phyloP scores from a whole-genome alignment of 2,888 invertebrate species.

The Tenthredo amoena region DNA sequence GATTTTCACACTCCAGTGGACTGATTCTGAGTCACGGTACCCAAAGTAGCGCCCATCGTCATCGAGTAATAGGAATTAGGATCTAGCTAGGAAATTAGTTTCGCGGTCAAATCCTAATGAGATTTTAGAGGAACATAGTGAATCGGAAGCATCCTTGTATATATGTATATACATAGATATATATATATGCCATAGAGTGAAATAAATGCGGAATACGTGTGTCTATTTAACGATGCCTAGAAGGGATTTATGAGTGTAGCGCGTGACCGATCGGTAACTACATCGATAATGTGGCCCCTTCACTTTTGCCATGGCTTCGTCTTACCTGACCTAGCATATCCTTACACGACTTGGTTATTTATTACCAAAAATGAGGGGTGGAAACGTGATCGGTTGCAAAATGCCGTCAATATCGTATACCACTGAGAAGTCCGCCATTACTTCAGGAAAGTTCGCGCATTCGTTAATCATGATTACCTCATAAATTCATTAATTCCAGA shows the following conservation, averaged over 20 bases:
- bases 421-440: neutral
- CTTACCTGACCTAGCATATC: neutral
- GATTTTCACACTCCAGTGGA: neutral
- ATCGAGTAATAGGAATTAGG: neutral
- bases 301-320: conserved; percentile 8
- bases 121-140: neutral
- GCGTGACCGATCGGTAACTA: conserved; percentile 56
- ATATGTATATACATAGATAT: neutral
- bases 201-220: conserved; percentile 46
- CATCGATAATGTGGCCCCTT: conserved; percentile 58
- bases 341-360: conserved; percentile 34
- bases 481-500: conserved; percentile 38
- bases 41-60: neutral
- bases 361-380: conserved; percentile 35
- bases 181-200: neutral
- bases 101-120: conserved; percentile 27
- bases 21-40: neutral
- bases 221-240: conserved; percentile 15
- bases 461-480: conserved; percentile 38
- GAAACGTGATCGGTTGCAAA: conserved; percentile 36
- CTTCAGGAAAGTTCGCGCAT: neutral
- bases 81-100: neutral
- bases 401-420: conserved; percentile 14
- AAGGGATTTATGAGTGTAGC: conserved; percentile 57
- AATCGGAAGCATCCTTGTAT: neutral